These are phyloP conservation scores for Salvelinus sp. DNA, from an alignment of 2,113 vertebrate species.

Conservation along the genomic window DNA sequence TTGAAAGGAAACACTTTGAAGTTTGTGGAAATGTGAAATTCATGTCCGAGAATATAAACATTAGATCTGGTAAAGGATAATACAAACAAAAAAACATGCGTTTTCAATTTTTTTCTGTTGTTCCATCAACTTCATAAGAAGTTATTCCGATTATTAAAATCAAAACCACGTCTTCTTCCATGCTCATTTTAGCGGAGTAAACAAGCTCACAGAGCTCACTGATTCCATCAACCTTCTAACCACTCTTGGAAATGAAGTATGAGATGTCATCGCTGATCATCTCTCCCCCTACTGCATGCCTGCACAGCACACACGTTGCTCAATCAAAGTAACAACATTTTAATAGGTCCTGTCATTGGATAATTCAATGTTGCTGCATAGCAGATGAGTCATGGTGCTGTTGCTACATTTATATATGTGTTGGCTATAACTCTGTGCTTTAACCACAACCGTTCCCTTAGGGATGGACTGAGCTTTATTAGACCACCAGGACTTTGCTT, in stretches of 20 bases:
- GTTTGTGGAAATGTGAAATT: no score
- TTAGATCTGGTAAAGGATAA: no score
- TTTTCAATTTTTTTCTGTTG: no score
- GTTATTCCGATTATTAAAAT: no score
- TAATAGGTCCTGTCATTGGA: constrained; percentile 18
- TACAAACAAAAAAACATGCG: no score
- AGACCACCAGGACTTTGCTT: no score
- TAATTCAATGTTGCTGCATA: constrained; percentile 25
- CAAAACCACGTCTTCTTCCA: no score
- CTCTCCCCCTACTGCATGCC: constrained; percentile 28
- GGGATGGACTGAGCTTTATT: no score
- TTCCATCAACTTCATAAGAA: no score
- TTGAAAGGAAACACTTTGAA: no score
- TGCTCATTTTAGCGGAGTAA: background rate
- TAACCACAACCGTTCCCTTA: background rate
- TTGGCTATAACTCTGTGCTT: background rate
- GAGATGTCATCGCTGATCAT: background rate
- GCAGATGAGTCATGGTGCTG: background rate
- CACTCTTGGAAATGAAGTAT: background rate
- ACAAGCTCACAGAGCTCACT: background rate
- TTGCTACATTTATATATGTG: background rate
- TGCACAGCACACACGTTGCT: constrained; percentile 41
- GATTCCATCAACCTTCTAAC: background rate
- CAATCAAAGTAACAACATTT: constrained; percentile 31
- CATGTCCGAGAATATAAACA: no score